Conservation (phyloP, 2,113 vertebrate genomes). For the Camelus dromedarius region DNA sequence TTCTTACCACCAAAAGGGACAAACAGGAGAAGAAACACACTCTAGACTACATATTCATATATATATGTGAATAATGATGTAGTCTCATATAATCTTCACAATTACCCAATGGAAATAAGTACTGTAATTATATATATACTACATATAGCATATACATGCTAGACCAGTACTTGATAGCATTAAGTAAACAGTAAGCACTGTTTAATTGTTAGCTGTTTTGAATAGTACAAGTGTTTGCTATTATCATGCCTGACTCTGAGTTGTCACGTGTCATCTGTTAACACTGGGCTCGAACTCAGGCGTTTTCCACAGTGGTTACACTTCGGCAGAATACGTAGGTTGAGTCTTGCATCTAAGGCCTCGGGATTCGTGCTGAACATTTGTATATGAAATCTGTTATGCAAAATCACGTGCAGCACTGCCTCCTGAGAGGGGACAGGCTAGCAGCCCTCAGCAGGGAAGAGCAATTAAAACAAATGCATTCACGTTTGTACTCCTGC, state of each 20-base stretch:
- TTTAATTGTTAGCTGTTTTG: conserved; percentile 1
- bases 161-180: not conserved
- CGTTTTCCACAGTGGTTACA: not conserved
- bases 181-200: not conserved
- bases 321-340: not conserved
- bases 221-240: not conserved
- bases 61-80: not conserved
- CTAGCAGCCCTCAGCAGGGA: conserved; percentile 15
- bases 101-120: not conserved
- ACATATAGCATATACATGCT: not conserved
- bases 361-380: not conserved
- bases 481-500: conserved; percentile 14
- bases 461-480: conserved; percentile 19
- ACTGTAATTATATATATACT: not conserved
- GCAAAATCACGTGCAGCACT: not conserved
- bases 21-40: not conserved
- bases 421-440: not conserved
- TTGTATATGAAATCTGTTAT: not conserved
- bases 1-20: not conserved
- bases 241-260: conserved; percentile 11
- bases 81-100: not conserved
- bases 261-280: not conserved
- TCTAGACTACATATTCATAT: not conserved
- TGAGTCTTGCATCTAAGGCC: not conserved
- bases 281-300: not conserved